Percentiles rank a stretch among this genome's conserved stretches.
These are phyloP conservation scores for Corythornis madagascariensis DNA, from an alignment of 2,113 vertebrate species.

Conservation along the genomic window DNA sequence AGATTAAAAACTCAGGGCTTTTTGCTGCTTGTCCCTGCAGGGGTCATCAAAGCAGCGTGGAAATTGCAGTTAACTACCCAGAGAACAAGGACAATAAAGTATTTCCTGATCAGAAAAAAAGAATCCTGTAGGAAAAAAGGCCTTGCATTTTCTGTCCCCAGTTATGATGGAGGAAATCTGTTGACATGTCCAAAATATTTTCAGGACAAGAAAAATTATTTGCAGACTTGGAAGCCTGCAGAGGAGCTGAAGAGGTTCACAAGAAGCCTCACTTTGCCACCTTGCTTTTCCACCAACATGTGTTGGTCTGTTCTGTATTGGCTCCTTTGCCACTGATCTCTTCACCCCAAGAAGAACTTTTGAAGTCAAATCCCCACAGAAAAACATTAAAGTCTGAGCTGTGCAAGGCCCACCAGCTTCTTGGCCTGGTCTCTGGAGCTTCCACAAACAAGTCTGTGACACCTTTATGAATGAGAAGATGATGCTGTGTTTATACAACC, in stretches of 20 bases:
- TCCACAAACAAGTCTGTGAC: not conserved
- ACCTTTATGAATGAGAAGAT: not conserved
- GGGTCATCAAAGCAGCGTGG: constrained; percentile 13
- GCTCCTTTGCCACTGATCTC: not conserved
- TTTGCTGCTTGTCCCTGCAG: constrained; percentile 40
- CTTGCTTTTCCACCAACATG: not conserved
- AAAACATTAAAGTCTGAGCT: not conserved
- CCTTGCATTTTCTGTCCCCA: not conserved
- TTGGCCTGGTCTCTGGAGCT: not conserved
- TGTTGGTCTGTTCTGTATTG: not conserved
- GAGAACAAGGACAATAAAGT: not conserved
- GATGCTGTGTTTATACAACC: not conserved
- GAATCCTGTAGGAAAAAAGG: not conserved
- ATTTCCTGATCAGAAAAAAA: not conserved
- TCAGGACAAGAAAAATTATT: not conserved
- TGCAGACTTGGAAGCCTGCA: not conserved
- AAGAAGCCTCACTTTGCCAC: not conserved
- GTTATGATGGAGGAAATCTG: not conserved
- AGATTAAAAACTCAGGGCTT: not conserved
- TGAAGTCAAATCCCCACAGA: not conserved
- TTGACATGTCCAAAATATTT: not conserved
- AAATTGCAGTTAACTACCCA: not conserved
- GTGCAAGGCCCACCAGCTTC: not conserved
- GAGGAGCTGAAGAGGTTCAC: not conserved
- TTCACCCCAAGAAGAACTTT: not conserved